phyloP scores from a whole-genome alignment of 2,797 vertebrate species.

The Lateolabrax maculatus region DNA sequence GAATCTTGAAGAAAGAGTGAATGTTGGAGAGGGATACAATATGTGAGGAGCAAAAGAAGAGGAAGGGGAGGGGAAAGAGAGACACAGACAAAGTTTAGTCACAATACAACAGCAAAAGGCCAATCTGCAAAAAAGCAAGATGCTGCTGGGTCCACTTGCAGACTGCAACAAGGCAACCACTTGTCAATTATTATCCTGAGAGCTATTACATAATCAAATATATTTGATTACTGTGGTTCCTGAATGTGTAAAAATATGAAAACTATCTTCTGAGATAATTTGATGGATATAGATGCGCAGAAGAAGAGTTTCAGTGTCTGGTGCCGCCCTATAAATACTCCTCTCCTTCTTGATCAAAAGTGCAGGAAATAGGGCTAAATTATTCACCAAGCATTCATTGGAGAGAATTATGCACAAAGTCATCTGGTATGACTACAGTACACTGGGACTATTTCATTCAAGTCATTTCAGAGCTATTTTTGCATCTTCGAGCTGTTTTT shows the following conservation, averaged over 20 bases:
- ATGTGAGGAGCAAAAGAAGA: conserved; percentile 77
- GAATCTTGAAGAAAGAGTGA: conserved; percentile 84
- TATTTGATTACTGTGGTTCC: conserved; percentile 8
- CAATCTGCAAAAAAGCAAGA: conserved; percentile 22
- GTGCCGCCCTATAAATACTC: conserved; percentile 42
- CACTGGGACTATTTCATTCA: not conserved
- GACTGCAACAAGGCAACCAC: not conserved
- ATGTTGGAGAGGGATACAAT: conserved; percentile 77
- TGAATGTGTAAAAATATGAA: conserved; percentile 25
- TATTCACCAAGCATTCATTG: conserved; percentile 57
- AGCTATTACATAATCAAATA: conserved; percentile 25
- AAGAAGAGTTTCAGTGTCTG: not conserved
- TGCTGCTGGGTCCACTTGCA: not conserved
- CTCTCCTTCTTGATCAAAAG: conserved; percentile 36
- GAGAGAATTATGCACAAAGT: conserved; percentile 18
- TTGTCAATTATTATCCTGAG: not conserved
- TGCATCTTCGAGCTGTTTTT: not conserved
- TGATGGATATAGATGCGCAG: not conserved
- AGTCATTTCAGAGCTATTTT: conserved; percentile 1
- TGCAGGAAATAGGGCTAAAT: conserved; percentile 53
- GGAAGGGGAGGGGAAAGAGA: conserved; percentile 75
- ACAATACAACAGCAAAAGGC: conserved; percentile 36
- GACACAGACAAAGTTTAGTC: conserved; percentile 75
- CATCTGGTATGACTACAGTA: not conserved
- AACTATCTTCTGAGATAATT: conserved; percentile 10